These are phyloP conservation scores for Cyrtonyx montezumae DNA, from an alignment of 2,113 vertebrate genomes.

Conservation along the genomic window DNA sequence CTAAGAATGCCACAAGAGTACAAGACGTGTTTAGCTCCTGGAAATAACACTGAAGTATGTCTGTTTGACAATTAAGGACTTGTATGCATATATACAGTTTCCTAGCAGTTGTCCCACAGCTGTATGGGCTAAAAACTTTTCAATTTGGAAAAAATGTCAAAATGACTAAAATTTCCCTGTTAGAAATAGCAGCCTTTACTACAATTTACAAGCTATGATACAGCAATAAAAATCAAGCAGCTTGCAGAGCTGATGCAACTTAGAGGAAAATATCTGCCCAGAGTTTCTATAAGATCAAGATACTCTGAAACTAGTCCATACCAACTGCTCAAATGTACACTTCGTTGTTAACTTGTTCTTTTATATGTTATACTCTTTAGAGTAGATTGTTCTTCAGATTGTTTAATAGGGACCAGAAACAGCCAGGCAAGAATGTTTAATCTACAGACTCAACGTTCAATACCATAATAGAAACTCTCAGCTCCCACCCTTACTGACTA, in stretches of 20 bases:
- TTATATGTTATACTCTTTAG: neutral
- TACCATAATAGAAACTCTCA: neutral
- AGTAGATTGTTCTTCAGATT: neutral
- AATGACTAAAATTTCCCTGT: neutral
- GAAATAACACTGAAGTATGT: neutral
- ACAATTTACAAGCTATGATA: neutral
- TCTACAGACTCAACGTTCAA: neutral
- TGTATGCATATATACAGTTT: neutral
- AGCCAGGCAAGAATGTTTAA: neutral
- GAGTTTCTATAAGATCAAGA: neutral
- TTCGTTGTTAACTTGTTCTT: neutral
- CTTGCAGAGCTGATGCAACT: neutral
- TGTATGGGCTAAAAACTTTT: neutral
- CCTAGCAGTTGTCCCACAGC: neutral
- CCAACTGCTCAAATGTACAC: neutral
- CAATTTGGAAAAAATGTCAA: neutral
- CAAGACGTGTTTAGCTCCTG: constrained; percentile 1
- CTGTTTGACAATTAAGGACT: neutral
- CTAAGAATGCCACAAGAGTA: constrained; percentile 10
- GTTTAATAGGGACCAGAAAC: neutral
- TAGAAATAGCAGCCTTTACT: neutral
- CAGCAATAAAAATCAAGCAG: neutral
- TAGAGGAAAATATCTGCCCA: neutral
- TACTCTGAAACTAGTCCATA: neutral
- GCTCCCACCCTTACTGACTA: neutral